Evolutionary conservation across 1,140 invertebrate genomes (phyloP).

Genomic region (Batillaria attramentaria): DNA sequence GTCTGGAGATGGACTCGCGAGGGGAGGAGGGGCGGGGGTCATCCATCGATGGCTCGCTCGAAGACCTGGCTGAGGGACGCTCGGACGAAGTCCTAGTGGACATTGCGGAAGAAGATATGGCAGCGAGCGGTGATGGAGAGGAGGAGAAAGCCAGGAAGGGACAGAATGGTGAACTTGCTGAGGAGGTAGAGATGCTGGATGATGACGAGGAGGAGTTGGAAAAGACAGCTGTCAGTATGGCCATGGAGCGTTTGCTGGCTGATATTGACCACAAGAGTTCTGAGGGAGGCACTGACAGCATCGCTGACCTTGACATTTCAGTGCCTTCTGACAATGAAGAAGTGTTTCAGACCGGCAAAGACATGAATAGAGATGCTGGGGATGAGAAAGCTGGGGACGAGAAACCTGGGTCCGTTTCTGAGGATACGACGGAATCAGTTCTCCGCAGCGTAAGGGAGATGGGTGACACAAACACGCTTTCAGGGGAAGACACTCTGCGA

Average conservation of each 20-base stretch:
- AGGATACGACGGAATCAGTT: constrained; percentile 51
- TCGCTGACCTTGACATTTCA: constrained; percentile 14
- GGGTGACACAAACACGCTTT: constrained; percentile 26
- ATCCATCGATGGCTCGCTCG: constrained; percentile 30
- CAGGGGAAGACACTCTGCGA: constrained; percentile 41
- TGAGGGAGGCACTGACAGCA: constrained; percentile 48
- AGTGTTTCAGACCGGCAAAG: neutral
- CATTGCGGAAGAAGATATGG: constrained; percentile 67
- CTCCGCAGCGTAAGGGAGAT: constrained; percentile 52
- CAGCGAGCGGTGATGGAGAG: constrained; percentile 75
- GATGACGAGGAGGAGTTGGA: constrained; percentile 52
- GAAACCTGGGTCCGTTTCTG: constrained; percentile 18
- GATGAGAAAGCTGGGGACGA: constrained; percentile 21
- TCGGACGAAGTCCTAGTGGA: constrained; percentile 29
- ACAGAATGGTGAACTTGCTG: constrained; percentile 27
- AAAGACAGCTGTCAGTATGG: constrained; percentile 65
- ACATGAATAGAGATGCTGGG: neutral
- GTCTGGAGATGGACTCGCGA: constrained; percentile 36
- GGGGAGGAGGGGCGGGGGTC: neutral
- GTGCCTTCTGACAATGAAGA: neutral
- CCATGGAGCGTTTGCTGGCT: constrained; percentile 59
- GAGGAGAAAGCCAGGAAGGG: constrained; percentile 71
- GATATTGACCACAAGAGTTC: constrained; percentile 67
- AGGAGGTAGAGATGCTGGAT: constrained; percentile 41
- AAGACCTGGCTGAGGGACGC: constrained; percentile 34